A percentile compares a stretch with the other conserved stretches of the same genome.
Evolutionary conservation across 92 coral and sea anemone species (phyloP).

Genomic region (Nematostella vectensis): DNA sequence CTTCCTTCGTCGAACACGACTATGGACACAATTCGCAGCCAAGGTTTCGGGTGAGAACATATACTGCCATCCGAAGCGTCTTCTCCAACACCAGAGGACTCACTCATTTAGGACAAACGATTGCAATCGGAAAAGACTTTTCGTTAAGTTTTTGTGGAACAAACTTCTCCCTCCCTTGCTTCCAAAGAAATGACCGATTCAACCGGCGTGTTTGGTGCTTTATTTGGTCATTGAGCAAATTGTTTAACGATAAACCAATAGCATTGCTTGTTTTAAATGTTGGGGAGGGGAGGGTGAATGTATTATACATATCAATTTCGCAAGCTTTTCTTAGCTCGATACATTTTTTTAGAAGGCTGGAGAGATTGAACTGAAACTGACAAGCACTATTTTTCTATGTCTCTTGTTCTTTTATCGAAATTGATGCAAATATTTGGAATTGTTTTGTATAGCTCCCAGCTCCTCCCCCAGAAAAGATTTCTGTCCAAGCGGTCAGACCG

Average conservation of each 20-base stretch:
- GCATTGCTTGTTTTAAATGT: neutral
- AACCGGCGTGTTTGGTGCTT: neutral
- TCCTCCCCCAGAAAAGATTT: neutral
- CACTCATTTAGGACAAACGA: conserved; percentile 54
- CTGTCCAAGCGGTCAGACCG: conserved; percentile 10
- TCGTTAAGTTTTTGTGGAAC: neutral
- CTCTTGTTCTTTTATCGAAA: too few relatives aligned
- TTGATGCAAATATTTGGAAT: neutral
- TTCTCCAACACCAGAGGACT: conserved; percentile 33
- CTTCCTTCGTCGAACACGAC: conserved; percentile 93
- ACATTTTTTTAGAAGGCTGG: too few relatives aligned
- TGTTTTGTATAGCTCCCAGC: neutral
- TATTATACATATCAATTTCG: too few relatives aligned
- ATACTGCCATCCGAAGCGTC: conserved; percentile 65
- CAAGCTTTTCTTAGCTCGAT: too few relatives aligned
- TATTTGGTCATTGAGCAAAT: conserved; percentile 5
- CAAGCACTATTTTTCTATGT: too few relatives aligned
- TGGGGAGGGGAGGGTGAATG: neutral
- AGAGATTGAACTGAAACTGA: too few relatives aligned
- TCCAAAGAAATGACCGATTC: too few relatives aligned
- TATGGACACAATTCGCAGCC: conserved; percentile 62
- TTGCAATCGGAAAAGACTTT: neutral
- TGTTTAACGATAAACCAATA: neutral
- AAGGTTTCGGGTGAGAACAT: conserved; percentile 21
- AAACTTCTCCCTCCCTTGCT: too few relatives aligned